Evolutionary conservation across 1,140 invertebrate species (phyloP).

Genomic region (Panagrolaimus sp.): DNA sequence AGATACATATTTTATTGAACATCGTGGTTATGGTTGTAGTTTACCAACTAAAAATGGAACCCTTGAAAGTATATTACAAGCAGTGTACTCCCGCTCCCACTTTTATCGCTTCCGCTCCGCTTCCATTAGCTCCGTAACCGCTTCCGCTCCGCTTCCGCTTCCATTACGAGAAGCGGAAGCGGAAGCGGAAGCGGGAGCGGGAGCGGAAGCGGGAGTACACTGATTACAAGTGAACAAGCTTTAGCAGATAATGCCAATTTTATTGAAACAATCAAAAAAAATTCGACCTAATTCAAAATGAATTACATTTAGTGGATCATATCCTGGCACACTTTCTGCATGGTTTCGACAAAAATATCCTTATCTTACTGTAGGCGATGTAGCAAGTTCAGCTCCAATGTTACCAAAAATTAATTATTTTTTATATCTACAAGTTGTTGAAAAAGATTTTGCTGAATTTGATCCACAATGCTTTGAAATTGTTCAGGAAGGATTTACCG

Average conservation of each 20-base stretch:
- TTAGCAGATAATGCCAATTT: conserved; percentile 49
- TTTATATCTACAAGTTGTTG: conserved; percentile 19
- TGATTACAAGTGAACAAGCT: conserved; percentile 46
- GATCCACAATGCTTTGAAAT: background rate
- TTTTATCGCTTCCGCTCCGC: too few relatives aligned
- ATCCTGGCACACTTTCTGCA: conserved; percentile 71
- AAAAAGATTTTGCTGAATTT: background rate
- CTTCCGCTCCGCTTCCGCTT: too few relatives aligned
- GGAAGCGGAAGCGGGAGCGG: too few relatives aligned
- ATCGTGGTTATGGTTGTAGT: conserved; percentile 24
- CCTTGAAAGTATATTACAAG: conserved; percentile 34
- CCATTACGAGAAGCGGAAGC: too few relatives aligned
- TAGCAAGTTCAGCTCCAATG: conserved; percentile 77
- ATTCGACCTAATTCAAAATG: conserved; percentile 65
- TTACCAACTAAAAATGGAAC: conserved; percentile 30
- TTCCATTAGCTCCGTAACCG: too few relatives aligned
- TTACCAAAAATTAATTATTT: conserved; percentile 74
- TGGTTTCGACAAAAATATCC: conserved; percentile 85
- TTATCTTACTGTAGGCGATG: conserved; percentile 72
- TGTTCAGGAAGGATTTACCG: background rate
- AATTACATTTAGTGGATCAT: conserved; percentile 86
- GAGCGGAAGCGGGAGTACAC: too few relatives aligned
- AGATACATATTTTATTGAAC: conserved; percentile 17
- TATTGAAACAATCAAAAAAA: conserved; percentile 42
- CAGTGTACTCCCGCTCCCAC: too few relatives aligned